Evolutionary conservation across 2,113 vertebrate species (phyloP).

Genomic region (Gymnarchus niloticus): DNA sequence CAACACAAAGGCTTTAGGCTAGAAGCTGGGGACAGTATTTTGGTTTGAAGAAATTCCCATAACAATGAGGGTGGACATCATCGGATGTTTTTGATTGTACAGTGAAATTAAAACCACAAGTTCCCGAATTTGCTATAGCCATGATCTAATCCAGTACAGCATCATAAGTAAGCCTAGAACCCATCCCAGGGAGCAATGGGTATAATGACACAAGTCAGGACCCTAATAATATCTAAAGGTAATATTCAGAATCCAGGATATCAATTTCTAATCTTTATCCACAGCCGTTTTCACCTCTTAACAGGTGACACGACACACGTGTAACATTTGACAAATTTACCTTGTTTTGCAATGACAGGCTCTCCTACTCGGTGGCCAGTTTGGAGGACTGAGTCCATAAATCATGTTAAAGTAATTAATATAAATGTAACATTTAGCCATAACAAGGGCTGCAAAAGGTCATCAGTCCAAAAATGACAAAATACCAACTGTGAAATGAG

Average conservation of each 20-base stretch:
- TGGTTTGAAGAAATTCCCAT: not conserved
- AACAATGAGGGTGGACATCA: not conserved
- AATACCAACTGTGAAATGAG: constrained; percentile 3
- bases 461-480: constrained; percentile 3
- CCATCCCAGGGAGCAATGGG: not conserved
- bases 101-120: not conserved
- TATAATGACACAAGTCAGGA: not conserved
- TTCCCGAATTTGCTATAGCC: not conserved
- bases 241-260: not conserved
- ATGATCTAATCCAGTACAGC: not conserved
- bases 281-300: not conserved
- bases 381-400: not conserved
- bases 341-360: not conserved
- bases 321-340: not conserved
- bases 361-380: not conserved
- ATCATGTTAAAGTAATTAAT: constrained; percentile 13
- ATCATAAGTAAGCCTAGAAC: not conserved
- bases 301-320: not conserved
- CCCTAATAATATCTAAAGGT: not conserved
- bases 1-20: not conserved
- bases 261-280: constrained; percentile 1
- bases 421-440: not conserved
- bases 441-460: not conserved
- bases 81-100: not conserved
- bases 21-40: not conserved